Conservation (phyloP, 2,888 invertebrate species). For the Steinernema hermaphroditum region DNA sequence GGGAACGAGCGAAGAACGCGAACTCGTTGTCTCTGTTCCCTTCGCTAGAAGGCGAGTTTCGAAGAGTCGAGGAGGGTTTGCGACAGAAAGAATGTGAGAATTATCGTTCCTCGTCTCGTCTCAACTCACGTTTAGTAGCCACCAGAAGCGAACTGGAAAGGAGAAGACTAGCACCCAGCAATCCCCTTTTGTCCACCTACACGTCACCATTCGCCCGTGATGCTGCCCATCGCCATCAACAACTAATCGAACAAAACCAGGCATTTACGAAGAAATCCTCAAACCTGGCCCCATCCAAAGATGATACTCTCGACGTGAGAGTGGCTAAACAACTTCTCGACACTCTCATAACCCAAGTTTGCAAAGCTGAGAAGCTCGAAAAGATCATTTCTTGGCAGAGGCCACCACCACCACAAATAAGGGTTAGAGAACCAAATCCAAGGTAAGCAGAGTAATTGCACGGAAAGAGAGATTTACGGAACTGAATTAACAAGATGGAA, state of each 20-base stretch:
- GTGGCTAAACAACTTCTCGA: conserved; percentile 24
- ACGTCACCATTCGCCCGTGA: conserved; percentile 17
- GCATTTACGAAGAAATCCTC: not conserved
- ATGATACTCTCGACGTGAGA: conserved; percentile 40
- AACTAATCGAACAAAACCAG: conserved; percentile 9
- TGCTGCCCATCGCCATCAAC: conserved; percentile 11
- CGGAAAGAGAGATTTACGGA: too few relatives aligned
- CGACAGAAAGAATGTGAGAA: conserved; percentile 20
- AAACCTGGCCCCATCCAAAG: conserved; percentile 43
- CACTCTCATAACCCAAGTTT: not conserved
- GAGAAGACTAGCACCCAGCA: conserved; percentile 8
- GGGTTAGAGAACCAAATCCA: not conserved
- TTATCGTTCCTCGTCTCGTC: too few relatives aligned
- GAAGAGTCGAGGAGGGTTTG: conserved; percentile 19
- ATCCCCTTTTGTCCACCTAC: conserved; percentile 13
- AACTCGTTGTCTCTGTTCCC: conserved; percentile 5
- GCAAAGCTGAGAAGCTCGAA: conserved; percentile 11
- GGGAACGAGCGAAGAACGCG: conserved; percentile 14
- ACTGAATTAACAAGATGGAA: too few relatives aligned
- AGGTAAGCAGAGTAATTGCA: too few relatives aligned
- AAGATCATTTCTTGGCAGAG: conserved; percentile 3
- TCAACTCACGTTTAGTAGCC: not conserved
- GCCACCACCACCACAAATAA: not conserved
- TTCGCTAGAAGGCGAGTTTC: not conserved
- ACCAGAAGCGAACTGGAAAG: conserved; percentile 4